Evolutionary conservation across 2,888 invertebrate species (phyloP), one percentile per base, ranked within the genome.

Genomic region (Terebella lapidaria): DNA sequence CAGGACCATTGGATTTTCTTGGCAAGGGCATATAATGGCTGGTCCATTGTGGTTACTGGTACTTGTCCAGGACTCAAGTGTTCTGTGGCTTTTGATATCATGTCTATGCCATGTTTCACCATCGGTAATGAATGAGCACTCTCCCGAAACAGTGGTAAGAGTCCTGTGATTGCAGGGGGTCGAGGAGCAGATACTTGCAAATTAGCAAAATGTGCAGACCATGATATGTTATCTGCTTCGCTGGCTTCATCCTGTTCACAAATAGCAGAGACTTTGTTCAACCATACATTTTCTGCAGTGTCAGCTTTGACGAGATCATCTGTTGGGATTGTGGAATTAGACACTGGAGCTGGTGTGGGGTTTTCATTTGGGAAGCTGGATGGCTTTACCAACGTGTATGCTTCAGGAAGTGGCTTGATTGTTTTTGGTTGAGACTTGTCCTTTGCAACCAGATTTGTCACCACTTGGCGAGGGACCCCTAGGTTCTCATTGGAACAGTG

Each of bases 1-100:
- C 63, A 71, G 4, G 59, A 52, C 70, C 71, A 71, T 57, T 74
- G 72, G 1, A 71, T 58, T 29, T 68, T 61, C 49, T 72, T 74
- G 26, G 67, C 67, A 4, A 72, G 3, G 15, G 71, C 67, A 61
- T 57, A 71, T 1, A 73, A 28, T 25, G 67, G 72, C 55, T 68
- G 66, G 55, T 72, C 71, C 5, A 58, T 26, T 24, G 66, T 55
- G 2, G 71, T 49, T 2, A 70, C 71, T 28, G 70, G 67, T 10
- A 53, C 51, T 57, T 71, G 69, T 20, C 64, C 62, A 25, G 68
- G 66, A 59, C 71, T 70, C 2, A 71, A 55, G 25, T 51, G 45
- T 3, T 56, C 4, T 29, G 56, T 54, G 15, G 60, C 60, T 2
- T 52, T 26, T n/a, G 5, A 26, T 49, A 25, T n/a, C 5, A 26